phyloP scores from a whole-genome alignment of 37 sponge, comb jelly and placozoan genomes.

The Ephydatia muelleri region DNA sequence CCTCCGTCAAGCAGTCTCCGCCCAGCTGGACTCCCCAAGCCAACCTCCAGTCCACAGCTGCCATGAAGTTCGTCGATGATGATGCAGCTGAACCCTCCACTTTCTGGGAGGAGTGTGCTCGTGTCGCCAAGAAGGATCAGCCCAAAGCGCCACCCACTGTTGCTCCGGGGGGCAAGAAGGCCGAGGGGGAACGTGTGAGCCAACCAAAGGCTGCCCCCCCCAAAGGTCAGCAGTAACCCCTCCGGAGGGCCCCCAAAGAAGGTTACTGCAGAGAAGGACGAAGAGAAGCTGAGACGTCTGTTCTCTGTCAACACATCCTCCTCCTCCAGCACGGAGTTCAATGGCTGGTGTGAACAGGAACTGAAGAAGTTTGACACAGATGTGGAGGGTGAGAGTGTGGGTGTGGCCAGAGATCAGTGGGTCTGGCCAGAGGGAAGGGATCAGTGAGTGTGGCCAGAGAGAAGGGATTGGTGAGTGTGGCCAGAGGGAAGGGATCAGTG shows the following conservation, averaged over 20 bases:
- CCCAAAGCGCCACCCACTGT: background rate
- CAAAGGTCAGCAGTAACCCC: background rate
- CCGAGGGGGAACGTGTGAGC: no score
- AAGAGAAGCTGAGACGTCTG: conserved; percentile 52
- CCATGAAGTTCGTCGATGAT: background rate
- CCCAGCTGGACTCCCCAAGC: conserved; percentile 29
- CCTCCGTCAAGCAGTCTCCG: conserved; percentile 24
- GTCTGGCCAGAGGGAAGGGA: no score
- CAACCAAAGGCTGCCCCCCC: no score
- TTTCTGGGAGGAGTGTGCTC: conserved; percentile 64
- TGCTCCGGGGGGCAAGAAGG: background rate
- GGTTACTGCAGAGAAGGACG: conserved; percentile 17
- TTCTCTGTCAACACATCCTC: conserved; percentile 51
- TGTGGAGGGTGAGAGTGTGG: conserved; percentile 64
- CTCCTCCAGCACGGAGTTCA: conserved; percentile 59
- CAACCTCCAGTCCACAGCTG: background rate
- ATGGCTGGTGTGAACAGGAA: conserved; percentile 67
- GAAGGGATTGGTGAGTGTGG: no score
- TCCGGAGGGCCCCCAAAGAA: conserved; percentile 20
- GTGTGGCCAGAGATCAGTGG: no score
- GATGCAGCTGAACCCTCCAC: conserved; percentile 24
- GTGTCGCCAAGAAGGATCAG: conserved; percentile 41
- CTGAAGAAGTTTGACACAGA: conserved; percentile 60
- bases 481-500: no score
- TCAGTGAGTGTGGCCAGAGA: no score